Percentiles rank a stretch among this genome's conserved stretches.
Evolutionary conservation across 2,888 invertebrate genomes (phyloP).

Genomic region (Mimachlamys varia): DNA sequence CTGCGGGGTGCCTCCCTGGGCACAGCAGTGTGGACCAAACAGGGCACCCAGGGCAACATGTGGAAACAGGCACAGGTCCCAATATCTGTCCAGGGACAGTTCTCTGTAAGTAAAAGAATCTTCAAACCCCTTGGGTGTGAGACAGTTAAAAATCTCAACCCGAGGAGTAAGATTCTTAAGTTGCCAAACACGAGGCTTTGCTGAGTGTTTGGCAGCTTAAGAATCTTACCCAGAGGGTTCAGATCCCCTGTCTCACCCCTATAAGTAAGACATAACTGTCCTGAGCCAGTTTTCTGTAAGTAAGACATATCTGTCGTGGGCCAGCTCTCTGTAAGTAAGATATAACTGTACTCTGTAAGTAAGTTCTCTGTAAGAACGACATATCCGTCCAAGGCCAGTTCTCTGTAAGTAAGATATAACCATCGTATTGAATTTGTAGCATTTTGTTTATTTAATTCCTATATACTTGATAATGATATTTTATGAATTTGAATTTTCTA

Average conservation of each 20-base stretch:
- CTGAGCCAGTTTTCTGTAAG: conserved; percentile 47
- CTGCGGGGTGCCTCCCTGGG: conserved; percentile 59
- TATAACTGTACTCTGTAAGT: conserved; percentile 59
- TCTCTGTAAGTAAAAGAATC: conserved; percentile 59
- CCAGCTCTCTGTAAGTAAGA: background rate
- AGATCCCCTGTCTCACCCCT: background rate
- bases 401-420: no score
- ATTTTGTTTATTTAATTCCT: no score
- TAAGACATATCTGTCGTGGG: no score
- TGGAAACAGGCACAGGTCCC: conserved; percentile 68
- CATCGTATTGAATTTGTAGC: conserved; percentile 52
- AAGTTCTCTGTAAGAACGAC: background rate
- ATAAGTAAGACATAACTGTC: conserved; percentile 42
- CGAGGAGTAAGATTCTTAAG: no score
- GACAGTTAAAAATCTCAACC: no score
- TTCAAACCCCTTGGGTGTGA: background rate
- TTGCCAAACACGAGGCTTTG: no score
- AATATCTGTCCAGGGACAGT: conserved; percentile 57
- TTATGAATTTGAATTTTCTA: no score
- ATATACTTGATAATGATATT: no score
- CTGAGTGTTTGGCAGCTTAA: conserved; percentile 53
- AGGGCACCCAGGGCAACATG: conserved; percentile 64
- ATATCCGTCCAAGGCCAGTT: no score
- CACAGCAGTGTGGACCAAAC: conserved; percentile 65
- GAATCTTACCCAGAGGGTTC: no score